Base-by-base conservation (phyloP, 2,113 vertebrate genomes). In the Cygnus buccinator region DNA sequence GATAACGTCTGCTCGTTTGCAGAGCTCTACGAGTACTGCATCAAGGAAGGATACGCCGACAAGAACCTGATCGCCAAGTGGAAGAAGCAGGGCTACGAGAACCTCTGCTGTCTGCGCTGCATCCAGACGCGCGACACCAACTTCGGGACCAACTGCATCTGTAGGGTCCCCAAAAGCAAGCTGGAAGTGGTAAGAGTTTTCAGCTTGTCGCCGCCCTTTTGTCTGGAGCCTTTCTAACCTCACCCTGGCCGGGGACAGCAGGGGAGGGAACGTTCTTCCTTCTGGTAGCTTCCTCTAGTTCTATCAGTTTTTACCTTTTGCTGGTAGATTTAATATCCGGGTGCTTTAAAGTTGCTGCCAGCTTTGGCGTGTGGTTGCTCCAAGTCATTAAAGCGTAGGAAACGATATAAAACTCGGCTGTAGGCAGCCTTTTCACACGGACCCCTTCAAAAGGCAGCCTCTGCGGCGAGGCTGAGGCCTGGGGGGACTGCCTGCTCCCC, bases 71-170 rank as follows among this genome's bases (percentile, higher is more conserved):
- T 99, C 52, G 99, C 99, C 10, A 99, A 99, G 95, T 99, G 99
- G 99, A 99, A 99, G 97, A 99, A 99, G 84, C 99, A 99, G 91
- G 99, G 99, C 17, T 99, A 99, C 0, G 99, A 99, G 97, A 99
- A 99, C 86, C 97, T 99, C 55, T 99, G 99, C 97, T 99, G 99
- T 91, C 97, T 99, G 93, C 99, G 99, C 20, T 99, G 99, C 94
- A 99, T 99, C 95, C 99, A 99, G 97, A 99, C 99, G 1, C 97
- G 99, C 63, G 99, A 99, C 97, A 99, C 99, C 96, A 99, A 99
- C 97, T 99, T 99, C 3, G 99, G 99, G 63, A 99, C 99, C 11
- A 99, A 99, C 94, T 99, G 99, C 97, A 99, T 99, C 95, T 99
- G 99, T 96, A 98, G 99, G 89, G 99, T 99, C 63, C 99, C 99